Evolutionary conservation across 2,113 vertebrate genomes (phyloP).

Genomic region (Bagarius yarrelli): DNA sequence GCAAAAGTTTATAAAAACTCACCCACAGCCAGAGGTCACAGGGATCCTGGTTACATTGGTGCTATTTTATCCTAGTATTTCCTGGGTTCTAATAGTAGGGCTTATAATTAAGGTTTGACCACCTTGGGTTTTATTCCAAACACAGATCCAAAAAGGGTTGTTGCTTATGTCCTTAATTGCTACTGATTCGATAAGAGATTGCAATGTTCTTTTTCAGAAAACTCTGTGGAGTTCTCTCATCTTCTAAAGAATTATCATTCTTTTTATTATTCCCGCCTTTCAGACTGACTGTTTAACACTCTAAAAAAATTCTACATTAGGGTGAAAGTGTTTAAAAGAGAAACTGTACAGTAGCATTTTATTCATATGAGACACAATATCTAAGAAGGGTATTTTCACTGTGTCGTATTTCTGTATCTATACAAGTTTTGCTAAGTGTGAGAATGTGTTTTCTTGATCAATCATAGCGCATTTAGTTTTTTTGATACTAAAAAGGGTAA

Average conservation of each 20-base stretch:
- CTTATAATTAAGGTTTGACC: neutral
- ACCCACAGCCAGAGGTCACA: neutral
- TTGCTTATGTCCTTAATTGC: neutral
- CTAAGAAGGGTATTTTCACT: constrained; percentile 31
- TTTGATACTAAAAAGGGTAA: constrained; percentile 59
- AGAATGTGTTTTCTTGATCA: constrained; percentile 61
- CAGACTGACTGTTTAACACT: constrained; percentile 18
- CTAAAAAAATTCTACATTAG: neutral
- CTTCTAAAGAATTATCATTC: neutral
- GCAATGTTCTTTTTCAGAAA: neutral
- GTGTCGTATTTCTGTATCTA: constrained; percentile 40
- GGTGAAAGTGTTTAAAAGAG: neutral
- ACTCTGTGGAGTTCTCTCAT: constrained; percentile 15
- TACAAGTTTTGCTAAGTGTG: constrained; percentile 50
- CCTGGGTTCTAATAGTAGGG: neutral
- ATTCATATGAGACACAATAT: constrained; percentile 21
- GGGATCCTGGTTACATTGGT: neutral
- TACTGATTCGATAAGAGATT: neutral
- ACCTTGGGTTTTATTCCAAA: neutral
- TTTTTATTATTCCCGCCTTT: neutral
- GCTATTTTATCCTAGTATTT: neutral
- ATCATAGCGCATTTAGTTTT: constrained; percentile 53
- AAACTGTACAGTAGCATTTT: constrained; percentile 40
- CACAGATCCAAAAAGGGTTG: neutral
- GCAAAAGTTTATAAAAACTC: neutral